phyloP scores from a whole-genome alignment of 1,140 invertebrate genomes.

The Tachypleus tridentatus region DNA sequence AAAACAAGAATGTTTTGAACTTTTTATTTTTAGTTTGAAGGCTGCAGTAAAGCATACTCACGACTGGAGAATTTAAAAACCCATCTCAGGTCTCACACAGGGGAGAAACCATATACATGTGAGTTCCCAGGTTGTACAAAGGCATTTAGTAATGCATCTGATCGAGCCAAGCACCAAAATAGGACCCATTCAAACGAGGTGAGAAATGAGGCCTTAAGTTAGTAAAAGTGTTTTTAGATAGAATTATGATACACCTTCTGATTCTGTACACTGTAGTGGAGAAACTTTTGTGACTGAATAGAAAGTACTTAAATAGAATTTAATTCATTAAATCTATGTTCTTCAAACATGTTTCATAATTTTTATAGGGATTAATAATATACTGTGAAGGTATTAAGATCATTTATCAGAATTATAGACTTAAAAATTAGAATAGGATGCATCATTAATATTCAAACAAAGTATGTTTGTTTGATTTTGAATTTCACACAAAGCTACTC shows the following conservation, averaged over 20 bases:
- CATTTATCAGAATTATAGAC: too few relatives aligned
- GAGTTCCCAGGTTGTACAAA: conserved; percentile 94
- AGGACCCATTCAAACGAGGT: conserved; percentile 97
- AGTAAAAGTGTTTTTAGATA: too few relatives aligned
- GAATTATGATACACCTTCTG: not conserved
- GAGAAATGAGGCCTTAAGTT: conserved; percentile 24
- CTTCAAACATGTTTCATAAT: too few relatives aligned
- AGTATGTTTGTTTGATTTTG: too few relatives aligned
- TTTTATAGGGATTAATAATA: too few relatives aligned
- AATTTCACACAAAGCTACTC: too few relatives aligned
- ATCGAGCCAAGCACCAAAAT: conserved; percentile 96
- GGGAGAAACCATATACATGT: conserved; percentile 97
- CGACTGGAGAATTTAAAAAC: conserved; percentile 94
- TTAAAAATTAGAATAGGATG: too few relatives aligned
- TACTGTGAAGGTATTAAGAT: too few relatives aligned
- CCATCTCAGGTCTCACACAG: conserved; percentile 91
- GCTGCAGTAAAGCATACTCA: conserved; percentile 89
- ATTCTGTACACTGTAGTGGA: not conserved
- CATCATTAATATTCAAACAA: too few relatives aligned
- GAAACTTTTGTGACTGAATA: not conserved
- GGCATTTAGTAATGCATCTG: conserved; percentile 97
- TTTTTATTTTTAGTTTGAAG: conserved; percentile 66
- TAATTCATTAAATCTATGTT: too few relatives aligned
- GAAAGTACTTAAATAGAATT: conserved; percentile 27
- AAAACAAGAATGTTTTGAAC: too few relatives aligned